Evolutionary conservation across 2,888 invertebrate genomes (phyloP).

Genomic region (Lepidonotus clava): DNA sequence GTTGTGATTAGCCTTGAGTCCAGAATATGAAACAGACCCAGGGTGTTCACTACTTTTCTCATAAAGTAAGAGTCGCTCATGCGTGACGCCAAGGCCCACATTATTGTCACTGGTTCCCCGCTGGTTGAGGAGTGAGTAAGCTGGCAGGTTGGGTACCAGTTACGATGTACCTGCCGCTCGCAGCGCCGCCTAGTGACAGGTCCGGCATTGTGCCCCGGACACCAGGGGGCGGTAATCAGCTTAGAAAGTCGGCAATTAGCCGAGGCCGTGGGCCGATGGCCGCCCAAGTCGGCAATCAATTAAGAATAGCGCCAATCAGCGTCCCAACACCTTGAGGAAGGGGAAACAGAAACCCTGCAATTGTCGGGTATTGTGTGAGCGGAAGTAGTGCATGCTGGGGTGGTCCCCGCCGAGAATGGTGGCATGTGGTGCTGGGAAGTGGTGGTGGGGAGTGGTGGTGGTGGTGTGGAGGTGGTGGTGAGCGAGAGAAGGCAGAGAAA

Average conservation of each 20-base stretch:
- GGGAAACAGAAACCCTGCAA: background rate
- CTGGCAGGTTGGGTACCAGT: no score
- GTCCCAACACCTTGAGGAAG: background rate
- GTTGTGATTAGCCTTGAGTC: background rate
- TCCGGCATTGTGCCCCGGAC: background rate
- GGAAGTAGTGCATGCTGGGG: background rate
- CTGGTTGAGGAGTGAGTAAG: no score
- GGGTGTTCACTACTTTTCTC: no score
- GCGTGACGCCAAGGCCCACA: no score
- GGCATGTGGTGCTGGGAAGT: background rate
- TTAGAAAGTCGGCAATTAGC: background rate
- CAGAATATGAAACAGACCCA: background rate
- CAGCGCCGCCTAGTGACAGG: background rate
- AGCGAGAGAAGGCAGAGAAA: no score
- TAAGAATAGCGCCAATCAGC: conserved; percentile 1
- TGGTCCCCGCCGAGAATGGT: background rate
- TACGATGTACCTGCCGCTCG: no score
- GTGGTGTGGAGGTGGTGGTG: no score
- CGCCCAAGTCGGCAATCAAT: background rate
- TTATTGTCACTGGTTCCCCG: no score
- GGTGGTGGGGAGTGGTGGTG: no score
- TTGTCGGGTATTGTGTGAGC: background rate
- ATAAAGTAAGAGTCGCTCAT: no score
- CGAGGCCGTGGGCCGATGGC: background rate
- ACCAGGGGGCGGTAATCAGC: background rate